phyloP scores from a whole-genome alignment of 2,888 invertebrate genomes.

The Leptinotarsa rubiginosa region DNA sequence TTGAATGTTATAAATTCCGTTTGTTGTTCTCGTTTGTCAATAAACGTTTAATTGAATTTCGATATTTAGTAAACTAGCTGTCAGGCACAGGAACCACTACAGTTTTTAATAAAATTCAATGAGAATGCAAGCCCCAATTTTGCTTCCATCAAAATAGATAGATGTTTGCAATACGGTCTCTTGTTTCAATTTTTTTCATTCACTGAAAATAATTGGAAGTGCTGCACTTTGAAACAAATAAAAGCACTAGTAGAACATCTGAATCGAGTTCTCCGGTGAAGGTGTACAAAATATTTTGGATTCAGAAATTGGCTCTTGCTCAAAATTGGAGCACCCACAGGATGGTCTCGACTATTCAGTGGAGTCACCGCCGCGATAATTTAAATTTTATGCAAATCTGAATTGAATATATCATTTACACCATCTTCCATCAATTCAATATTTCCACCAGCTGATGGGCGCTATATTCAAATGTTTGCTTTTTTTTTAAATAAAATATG shows the following conservation, averaged over 20 bases:
- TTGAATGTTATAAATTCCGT: slow-evolving; percentile 55
- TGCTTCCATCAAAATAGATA: slow-evolving; percentile 9
- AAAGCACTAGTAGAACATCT: not conserved
- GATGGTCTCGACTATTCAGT: no score
- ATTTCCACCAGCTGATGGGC: no score
- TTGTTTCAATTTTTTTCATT: not conserved
- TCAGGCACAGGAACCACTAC: slow-evolving; percentile 46
- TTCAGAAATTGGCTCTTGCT: no score
- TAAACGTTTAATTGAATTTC: slow-evolving; percentile 56
- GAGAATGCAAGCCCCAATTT: slow-evolving; percentile 26
- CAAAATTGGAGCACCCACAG: no score
- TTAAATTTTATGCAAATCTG: no score
- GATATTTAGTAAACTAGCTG: slow-evolving; percentile 53
- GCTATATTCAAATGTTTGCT: no score
- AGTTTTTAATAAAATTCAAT: slow-evolving; percentile 39
- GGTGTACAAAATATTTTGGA: no score
- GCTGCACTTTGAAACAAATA: not conserved
- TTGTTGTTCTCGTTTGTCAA: slow-evolving; percentile 55
- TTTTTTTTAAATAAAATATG: no score
- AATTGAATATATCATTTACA: no score
- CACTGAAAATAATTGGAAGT: not conserved
- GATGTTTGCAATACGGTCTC: not conserved
- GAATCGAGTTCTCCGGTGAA: not conserved
- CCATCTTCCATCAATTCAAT: no score
- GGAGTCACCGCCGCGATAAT: no score